Conservation (phyloP, 2,797 vertebrate genomes). For the Urocyon cinereoargenteus region DNA sequence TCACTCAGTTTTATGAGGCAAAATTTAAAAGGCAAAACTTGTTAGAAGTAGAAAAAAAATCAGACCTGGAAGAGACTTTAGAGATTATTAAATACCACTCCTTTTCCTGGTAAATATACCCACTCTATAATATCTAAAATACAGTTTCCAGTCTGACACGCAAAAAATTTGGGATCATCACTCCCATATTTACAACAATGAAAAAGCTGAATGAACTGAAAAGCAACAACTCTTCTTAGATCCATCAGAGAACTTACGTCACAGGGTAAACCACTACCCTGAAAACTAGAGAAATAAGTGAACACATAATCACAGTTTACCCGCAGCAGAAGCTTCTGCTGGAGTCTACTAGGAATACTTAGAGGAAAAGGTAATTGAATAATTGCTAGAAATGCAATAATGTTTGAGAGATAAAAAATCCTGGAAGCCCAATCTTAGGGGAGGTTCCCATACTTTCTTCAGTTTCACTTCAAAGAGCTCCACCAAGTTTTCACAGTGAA, state of each 20-base stretch:
- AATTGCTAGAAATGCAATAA: not conserved
- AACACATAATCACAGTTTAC: not conserved
- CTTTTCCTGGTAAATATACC: not conserved
- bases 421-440: not conserved
- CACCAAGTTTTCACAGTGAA: not conserved
- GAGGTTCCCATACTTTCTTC: not conserved
- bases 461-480: not conserved
- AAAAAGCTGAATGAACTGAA: not conserved
- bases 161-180: not conserved
- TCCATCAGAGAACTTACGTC: not conserved
- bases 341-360: not conserved
- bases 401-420: not conserved
- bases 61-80: not conserved
- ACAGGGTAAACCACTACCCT: not conserved
- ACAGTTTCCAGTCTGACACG: not conserved
- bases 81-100: not conserved
- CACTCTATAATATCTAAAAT: not conserved
- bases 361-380: not conserved
- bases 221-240: not conserved
- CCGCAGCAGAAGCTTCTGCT: not conserved
- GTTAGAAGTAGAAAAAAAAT: not conserved
- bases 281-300: not conserved
- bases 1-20: not conserved
- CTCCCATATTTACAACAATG: not conserved
- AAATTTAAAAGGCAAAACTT: constrained; percentile 10